These are phyloP conservation scores for Mnemiopsis leidyi DNA, from an alignment of 37 sponge, comb jelly and placozoan genomes.

Conservation along the genomic window DNA sequence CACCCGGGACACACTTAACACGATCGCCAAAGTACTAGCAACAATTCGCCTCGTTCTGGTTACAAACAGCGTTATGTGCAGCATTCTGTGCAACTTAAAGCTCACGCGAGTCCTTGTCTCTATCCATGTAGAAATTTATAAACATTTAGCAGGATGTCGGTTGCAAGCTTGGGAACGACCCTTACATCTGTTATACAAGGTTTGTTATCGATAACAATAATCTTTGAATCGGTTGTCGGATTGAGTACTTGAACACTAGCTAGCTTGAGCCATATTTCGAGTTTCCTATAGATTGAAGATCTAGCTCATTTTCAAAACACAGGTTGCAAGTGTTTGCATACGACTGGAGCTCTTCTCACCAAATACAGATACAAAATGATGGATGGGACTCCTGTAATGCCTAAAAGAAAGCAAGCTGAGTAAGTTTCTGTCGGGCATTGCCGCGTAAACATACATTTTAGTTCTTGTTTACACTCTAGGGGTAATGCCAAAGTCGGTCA, in stretches of 20 bases:
- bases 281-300: too few relatives aligned
- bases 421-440: background rate
- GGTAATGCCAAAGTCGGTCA: too few relatives aligned
- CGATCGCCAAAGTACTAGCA: constrained; percentile 2
- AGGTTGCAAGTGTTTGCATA: background rate
- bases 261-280: too few relatives aligned
- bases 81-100: constrained; percentile 57
- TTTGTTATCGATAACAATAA: too few relatives aligned
- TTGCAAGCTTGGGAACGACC: background rate
- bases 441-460: background rate
- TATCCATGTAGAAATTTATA: background rate
- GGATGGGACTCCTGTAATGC: constrained; percentile 10
- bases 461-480: background rate
- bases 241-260: too few relatives aligned
- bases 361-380: constrained; percentile 63
- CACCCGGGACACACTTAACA: background rate
- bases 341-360: background rate
- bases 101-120: background rate
- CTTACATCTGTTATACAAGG: background rate
- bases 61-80: constrained; percentile 15
- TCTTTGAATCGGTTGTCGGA: too few relatives aligned
- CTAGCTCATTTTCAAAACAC: too few relatives aligned
- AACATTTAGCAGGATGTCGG: background rate
- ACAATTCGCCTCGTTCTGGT: background rate
- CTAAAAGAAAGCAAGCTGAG: constrained; percentile 42